Evolutionary conservation across 2,797 vertebrate species (phyloP).

Genomic region (Hafferia zeledoni): DNA sequence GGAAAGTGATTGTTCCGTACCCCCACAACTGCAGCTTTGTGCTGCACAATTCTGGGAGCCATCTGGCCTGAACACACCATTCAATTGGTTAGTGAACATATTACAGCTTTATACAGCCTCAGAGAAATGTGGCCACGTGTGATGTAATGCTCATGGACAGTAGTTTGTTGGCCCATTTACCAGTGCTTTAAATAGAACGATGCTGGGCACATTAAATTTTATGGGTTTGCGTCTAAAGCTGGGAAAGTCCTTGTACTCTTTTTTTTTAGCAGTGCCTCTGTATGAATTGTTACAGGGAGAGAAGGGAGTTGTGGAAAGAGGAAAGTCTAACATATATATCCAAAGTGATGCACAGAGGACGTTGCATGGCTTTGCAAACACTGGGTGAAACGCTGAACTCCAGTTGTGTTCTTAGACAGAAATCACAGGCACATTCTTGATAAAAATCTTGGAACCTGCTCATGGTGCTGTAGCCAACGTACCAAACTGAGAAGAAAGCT

Average conservation of each 20-base stretch:
- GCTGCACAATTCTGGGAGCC: not conserved
- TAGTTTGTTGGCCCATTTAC: conserved; percentile 63
- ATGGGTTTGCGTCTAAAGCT: not conserved
- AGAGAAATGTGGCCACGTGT: conserved; percentile 43
- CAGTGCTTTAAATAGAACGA: conserved; percentile 54
- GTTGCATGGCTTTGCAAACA: not conserved
- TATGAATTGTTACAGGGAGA: not conserved
- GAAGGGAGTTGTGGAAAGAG: not conserved
- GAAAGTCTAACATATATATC: not conserved
- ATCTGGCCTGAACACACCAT: conserved; percentile 56
- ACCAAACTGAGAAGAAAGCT: not conserved
- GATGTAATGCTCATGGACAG: conserved; percentile 65
- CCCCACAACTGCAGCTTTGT: conserved; percentile 8
- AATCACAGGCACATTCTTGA: not conserved
- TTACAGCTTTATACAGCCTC: conserved; percentile 51
- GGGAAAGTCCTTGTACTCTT: not conserved
- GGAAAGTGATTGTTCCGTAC: not conserved
- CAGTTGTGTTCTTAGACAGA: not conserved
- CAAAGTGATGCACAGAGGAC: not conserved
- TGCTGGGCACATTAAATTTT: not conserved
- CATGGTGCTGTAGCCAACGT: not conserved
- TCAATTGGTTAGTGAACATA: conserved; percentile 27
- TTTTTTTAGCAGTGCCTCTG: not conserved
- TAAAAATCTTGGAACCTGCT: not conserved
- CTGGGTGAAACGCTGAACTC: not conserved